Evolutionary conservation across 2,113 vertebrate species (phyloP).

Genomic region (Pogona vitticeps): DNA sequence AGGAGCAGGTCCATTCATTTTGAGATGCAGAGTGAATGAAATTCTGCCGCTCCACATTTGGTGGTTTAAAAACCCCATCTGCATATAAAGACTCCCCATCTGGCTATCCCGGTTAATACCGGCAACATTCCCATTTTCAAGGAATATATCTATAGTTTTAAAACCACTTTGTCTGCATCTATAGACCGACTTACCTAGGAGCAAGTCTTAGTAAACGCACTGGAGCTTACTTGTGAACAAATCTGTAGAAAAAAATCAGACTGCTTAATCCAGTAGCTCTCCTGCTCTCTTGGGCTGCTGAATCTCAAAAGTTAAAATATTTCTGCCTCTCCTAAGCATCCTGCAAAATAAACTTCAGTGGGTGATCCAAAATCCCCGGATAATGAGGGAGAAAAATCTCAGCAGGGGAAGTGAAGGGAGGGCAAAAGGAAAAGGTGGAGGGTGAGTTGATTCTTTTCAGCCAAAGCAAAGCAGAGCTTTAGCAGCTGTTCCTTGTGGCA

Average conservation of each 20-base stretch:
- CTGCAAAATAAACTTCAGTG: not conserved
- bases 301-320: not conserved
- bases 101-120: not conserved
- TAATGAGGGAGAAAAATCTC: constrained; percentile 21
- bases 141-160: too few species aligned
- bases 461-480: constrained; percentile 57
- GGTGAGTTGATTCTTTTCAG: constrained; percentile 49
- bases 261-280: not conserved
- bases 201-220: too few species aligned
- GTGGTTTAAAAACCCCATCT: not conserved
- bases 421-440: constrained; percentile 1
- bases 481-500: constrained; percentile 62
- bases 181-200: too few species aligned
- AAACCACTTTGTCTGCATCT: too few species aligned
- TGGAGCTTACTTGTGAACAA: not conserved
- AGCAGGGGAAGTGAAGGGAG: constrained; percentile 17
- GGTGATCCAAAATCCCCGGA: not conserved
- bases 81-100: not conserved
- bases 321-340: not conserved
- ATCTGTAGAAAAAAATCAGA: not conserved
- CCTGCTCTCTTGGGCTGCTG: not conserved
- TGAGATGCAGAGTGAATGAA: not conserved
- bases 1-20: not conserved
- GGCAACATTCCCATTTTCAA: too few species aligned
- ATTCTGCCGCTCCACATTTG: not conserved